phyloP scores from a whole-genome alignment of 2,888 invertebrate species.

The Microplitis deprimator region DNA sequence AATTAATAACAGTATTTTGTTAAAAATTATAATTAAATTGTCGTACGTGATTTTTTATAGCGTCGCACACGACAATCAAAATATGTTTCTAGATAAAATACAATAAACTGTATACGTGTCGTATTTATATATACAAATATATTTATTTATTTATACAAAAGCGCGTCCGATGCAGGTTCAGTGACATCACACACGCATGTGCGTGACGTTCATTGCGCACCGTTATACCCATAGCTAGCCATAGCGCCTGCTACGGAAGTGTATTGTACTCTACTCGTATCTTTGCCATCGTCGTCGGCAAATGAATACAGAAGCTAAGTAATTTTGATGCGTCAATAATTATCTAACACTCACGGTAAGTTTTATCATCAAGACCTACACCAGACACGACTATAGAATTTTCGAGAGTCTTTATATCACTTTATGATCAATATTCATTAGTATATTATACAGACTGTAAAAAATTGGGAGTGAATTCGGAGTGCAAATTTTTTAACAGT shows the following conservation, averaged over 20 bases:
- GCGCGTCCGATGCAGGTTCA: conserved; percentile 63
- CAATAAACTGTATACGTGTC: conserved; percentile 2
- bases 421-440: too few species aligned
- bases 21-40: not conserved
- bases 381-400: not conserved
- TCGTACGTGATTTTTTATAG: conserved; percentile 20
- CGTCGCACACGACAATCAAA: not conserved
- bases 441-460: too few species aligned
- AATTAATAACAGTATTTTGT: too few species aligned
- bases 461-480: too few species aligned
- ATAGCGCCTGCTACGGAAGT: conserved; percentile 61
- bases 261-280: conserved; percentile 50
- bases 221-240: conserved; percentile 66
- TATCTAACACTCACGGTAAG: not conserved
- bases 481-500: too few species aligned
- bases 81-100: conserved; percentile 15
- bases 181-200: conserved; percentile 70
- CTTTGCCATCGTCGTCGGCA: conserved; percentile 26
- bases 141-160: conserved; percentile 20
- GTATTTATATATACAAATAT: not conserved
- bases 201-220: conserved; percentile 68
- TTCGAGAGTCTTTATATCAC: not conserved
- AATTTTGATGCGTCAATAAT: conserved; percentile 25
- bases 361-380: not conserved
- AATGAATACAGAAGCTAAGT: conserved; percentile 21